Conservation (phyloP, 2,888 invertebrate genomes). For the Andrena chrysosceles region DNA sequence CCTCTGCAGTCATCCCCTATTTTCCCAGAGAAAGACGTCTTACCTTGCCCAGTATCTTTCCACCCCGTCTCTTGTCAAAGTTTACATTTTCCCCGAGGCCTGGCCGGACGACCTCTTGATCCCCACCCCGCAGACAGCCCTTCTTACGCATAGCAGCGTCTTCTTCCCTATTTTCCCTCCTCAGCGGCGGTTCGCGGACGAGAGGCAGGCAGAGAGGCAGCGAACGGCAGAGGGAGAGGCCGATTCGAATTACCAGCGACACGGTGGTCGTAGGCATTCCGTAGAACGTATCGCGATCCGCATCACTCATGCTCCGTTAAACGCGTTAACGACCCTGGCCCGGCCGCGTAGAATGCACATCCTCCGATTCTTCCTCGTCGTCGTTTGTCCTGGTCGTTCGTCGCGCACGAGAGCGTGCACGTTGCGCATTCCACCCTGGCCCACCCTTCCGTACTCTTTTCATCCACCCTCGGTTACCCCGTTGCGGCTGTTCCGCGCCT, state of each 20-base stretch:
- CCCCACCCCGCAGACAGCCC: slow-evolving; percentile 34
- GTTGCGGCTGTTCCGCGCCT: slow-evolving; percentile 33
- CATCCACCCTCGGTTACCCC: slow-evolving; percentile 49
- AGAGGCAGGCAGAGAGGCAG: background rate
- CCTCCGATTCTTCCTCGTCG: slow-evolving; percentile 51
- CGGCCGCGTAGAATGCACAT: slow-evolving; percentile 58
- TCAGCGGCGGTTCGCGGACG: slow-evolving; percentile 26
- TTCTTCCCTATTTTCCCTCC: slow-evolving; percentile 36
- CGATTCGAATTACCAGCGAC: slow-evolving; percentile 61
- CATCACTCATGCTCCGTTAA: slow-evolving; percentile 76
- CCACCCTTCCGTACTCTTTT: slow-evolving; percentile 59
- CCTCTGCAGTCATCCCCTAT: background rate
- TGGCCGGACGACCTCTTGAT: slow-evolving; percentile 49
- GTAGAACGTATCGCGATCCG: slow-evolving; percentile 71
- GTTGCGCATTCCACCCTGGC: slow-evolving; percentile 12
- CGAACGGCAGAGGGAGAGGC: slow-evolving; percentile 21
- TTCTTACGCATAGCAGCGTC: slow-evolving; percentile 7
- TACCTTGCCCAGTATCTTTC: slow-evolving; percentile 13
- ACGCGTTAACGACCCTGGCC: slow-evolving; percentile 76
- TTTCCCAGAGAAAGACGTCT: slow-evolving; percentile 3
- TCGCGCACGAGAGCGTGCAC: slow-evolving; percentile 13
- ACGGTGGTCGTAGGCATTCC: slow-evolving; percentile 47
- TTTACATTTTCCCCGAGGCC: slow-evolving; percentile 51
- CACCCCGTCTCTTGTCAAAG: slow-evolving; percentile 14
- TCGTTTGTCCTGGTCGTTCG: slow-evolving; percentile 40